Evolutionary conservation across 2,113 vertebrate species (phyloP).

Genomic region (Tychaedon coryphoeus): DNA sequence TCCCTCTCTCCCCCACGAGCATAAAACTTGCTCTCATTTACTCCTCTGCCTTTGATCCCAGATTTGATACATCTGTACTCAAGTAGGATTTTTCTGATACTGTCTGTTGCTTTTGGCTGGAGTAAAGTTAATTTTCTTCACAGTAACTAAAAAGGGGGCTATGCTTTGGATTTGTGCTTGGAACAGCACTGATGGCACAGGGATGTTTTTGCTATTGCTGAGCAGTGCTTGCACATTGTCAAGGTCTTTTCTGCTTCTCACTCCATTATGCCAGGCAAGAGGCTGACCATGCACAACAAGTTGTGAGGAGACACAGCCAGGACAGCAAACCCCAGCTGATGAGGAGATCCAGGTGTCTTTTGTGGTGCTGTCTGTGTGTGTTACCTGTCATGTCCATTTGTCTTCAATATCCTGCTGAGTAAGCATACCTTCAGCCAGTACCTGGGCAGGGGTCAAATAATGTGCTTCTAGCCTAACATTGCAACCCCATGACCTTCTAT

Average conservation of each 20-base stretch:
- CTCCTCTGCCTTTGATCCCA: neutral
- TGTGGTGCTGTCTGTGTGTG: accelerated
- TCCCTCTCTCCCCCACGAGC: neutral
- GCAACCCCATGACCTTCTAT: neutral
- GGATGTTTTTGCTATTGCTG: neutral
- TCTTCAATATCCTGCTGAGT: neutral
- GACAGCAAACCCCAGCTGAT: neutral
- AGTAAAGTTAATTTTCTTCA: neutral
- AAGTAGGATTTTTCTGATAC: neutral
- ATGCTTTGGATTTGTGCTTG: neutral
- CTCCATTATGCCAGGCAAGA: accelerated
- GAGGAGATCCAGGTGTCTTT: neutral
- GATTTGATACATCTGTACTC: neutral
- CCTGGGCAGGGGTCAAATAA: neutral
- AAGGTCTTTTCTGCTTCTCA: neutral
- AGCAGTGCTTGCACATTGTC: too few species aligned
- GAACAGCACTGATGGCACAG: neutral
- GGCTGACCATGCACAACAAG: neutral
- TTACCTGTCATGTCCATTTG: neutral
- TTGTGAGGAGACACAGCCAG: neutral
- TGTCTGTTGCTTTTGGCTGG: neutral
- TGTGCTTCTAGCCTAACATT: neutral
- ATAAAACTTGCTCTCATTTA: neutral
- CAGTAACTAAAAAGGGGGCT: neutral
- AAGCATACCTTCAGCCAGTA: neutral